A percentile compares a stretch with the other conserved stretches of the same genome.
phyloP scores from a whole-genome alignment of 1,140 invertebrate species.

The Aphelinus atriplicis region DNA sequence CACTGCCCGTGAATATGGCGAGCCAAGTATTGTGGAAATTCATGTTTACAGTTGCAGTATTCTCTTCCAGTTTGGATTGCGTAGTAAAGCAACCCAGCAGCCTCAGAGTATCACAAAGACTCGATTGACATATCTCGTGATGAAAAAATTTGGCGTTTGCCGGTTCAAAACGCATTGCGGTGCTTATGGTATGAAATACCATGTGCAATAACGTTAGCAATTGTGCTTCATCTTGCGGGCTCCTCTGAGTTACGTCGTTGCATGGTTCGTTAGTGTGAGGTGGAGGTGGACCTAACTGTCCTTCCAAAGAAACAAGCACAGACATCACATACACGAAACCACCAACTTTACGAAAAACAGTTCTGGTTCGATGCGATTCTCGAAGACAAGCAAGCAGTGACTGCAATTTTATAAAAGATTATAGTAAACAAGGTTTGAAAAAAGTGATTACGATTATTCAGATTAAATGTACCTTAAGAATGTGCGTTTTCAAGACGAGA shows the following conservation, averaged over 20 bases:
- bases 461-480: slow-evolving; percentile 77
- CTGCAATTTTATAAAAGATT: slow-evolving; percentile 59
- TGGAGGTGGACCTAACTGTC: slow-evolving; percentile 71
- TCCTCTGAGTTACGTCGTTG: slow-evolving; percentile 56
- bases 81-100: slow-evolving; percentile 90
- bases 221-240: slow-evolving; percentile 62
- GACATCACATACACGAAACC: slow-evolving; percentile 98
- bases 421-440: slow-evolving; percentile 72
- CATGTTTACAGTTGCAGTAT: slow-evolving; percentile 57
- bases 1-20: slow-evolving; percentile 77
- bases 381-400: slow-evolving; percentile 86
- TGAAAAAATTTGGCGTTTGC: slow-evolving; percentile 99
- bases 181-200: slow-evolving; percentile 94
- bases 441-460: slow-evolving; percentile 63
- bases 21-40: slow-evolving; percentile 63
- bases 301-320: slow-evolving; percentile 92
- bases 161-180: slow-evolving; percentile 98
- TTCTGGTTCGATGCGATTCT: slow-evolving; percentile 94
- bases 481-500: slow-evolving; percentile 87
- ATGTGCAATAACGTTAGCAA: slow-evolving; percentile 82
- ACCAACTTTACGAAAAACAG: slow-evolving; percentile 96
- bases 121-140: slow-evolving; percentile 93
- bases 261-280: slow-evolving; percentile 55
- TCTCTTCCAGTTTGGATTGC: slow-evolving; percentile 67
- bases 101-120: slow-evolving; percentile 89